Evolutionary conservation across 2,797 vertebrate genomes (phyloP).

Genomic region (Clarias laeviceps): DNA sequence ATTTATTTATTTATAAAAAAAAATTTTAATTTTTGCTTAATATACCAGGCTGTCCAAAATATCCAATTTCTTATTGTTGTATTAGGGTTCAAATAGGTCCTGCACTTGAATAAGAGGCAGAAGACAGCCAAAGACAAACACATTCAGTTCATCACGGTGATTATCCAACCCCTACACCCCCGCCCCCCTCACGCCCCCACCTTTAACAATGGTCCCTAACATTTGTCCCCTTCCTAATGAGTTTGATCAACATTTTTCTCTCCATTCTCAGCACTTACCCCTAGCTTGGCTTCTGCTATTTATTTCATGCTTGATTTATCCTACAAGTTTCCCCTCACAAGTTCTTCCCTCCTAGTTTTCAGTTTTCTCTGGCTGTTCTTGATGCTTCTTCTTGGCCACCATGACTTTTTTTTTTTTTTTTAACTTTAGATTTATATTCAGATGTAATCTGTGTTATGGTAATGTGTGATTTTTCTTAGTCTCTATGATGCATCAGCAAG

Average conservation of each 20-base stretch:
- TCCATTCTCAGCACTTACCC: slow-evolving; percentile 53
- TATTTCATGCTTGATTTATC: slow-evolving; percentile 4
- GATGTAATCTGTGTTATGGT: slow-evolving; percentile 34
- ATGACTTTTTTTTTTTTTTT: background rate
- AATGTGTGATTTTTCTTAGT: slow-evolving; percentile 73
- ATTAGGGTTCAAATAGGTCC: background rate
- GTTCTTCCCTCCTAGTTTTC: background rate
- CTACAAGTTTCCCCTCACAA: background rate
- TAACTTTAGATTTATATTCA: slow-evolving; percentile 12
- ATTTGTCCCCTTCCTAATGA: slow-evolving; percentile 25
- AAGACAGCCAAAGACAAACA: slow-evolving; percentile 54
- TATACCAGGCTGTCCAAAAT: background rate
- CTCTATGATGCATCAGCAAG: slow-evolving; percentile 95
- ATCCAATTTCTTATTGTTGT: background rate
- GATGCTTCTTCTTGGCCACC: slow-evolving; percentile 36
- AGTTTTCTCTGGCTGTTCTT: slow-evolving; percentile 40
- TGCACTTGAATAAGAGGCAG: slow-evolving; percentile 20
- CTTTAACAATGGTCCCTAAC: slow-evolving; percentile 16
- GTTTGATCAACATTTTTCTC: slow-evolving; percentile 47
- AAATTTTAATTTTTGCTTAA: background rate
- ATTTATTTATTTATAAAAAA: background rate
- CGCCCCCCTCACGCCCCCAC: slow-evolving; percentile 7
- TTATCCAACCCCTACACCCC: slow-evolving; percentile 28
- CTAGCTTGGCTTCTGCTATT: slow-evolving; percentile 33
- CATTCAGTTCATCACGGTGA: slow-evolving; percentile 75